Conservation (phyloP, 2,113 vertebrate species). For the Tringa solitaria region DNA sequence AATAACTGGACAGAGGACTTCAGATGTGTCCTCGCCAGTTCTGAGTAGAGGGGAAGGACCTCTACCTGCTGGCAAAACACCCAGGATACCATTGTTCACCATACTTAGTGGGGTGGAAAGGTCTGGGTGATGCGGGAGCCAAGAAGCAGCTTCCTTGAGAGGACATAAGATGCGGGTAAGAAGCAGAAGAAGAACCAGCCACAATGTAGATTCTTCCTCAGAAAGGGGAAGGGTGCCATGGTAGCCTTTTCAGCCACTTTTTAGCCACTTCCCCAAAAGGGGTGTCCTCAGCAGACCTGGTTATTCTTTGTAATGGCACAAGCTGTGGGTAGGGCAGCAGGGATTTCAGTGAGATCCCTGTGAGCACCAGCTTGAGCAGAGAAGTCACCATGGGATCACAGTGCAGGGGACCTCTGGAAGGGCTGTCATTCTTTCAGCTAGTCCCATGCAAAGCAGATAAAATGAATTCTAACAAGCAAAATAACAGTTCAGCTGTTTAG, state of each 20-base stretch:
- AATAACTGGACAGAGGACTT: neutral
- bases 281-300: neutral
- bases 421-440: neutral
- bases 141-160: neutral
- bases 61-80: neutral
- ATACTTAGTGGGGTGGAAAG: neutral
- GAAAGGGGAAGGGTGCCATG: neutral
- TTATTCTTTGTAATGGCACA: neutral
- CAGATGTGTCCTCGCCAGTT: neutral
- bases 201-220: neutral
- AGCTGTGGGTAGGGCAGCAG: neutral
- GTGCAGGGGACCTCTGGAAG: neutral
- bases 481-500: neutral
- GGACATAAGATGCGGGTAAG: neutral
- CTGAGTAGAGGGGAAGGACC: neutral
- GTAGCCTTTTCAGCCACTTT: neutral
- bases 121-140: neutral
- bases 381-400: neutral
- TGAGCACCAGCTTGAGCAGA: neutral
- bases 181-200: slow-evolving; percentile 36
- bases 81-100: neutral
- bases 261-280: neutral
- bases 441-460: neutral
- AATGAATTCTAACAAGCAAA: neutral
- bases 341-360: neutral